A percentile compares a stretch with the other conserved stretches of the same genome.
phyloP scores from a whole-genome alignment of 2,797 vertebrate genomes.

The Betta splendens region DNA sequence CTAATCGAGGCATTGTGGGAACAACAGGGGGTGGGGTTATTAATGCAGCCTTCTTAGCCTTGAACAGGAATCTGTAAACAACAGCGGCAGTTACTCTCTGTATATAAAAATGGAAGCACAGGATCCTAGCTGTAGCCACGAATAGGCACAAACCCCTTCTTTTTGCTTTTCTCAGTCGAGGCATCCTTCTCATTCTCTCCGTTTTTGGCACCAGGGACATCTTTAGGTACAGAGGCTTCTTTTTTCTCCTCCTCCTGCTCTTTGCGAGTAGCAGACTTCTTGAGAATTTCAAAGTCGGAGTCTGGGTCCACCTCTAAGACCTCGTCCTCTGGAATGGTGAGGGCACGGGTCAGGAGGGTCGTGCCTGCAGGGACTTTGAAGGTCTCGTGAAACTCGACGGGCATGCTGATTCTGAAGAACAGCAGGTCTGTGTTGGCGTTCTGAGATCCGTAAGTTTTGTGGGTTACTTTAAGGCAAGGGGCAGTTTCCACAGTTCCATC shows the following conservation, averaged over 20 bases:
- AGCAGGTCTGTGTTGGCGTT: constrained; percentile 89
- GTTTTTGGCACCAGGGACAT: constrained; percentile 74
- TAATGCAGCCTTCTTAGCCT: constrained; percentile 91
- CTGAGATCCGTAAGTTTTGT: constrained; percentile 90
- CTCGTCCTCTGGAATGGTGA: constrained; percentile 89
- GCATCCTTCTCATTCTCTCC: constrained; percentile 92
- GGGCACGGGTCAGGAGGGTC: constrained; percentile 85
- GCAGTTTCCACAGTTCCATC: constrained; percentile 92
- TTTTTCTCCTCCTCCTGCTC: constrained; percentile 89
- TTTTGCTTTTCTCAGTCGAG: constrained; percentile 93
- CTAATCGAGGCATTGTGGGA: constrained; percentile 86
- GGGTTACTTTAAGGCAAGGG: constrained; percentile 89
- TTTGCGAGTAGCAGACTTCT: constrained; percentile 87
- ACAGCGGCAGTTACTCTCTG: constrained; percentile 19
- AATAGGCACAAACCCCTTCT: constrained; percentile 82
- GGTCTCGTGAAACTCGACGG: constrained; percentile 90
- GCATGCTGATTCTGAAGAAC: constrained; percentile 92
- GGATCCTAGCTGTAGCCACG: neutral
- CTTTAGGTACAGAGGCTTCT: constrained; percentile 76
- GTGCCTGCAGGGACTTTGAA: constrained; percentile 88
- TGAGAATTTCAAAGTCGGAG: constrained; percentile 91
- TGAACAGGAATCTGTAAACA: constrained; percentile 89
- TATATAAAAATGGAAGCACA: neutral
- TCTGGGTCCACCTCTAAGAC: constrained; percentile 87
- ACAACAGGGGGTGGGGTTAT: constrained; percentile 85